Conservation (phyloP, 2,888 invertebrate species). For the Galerucella calmariensis region DNA sequence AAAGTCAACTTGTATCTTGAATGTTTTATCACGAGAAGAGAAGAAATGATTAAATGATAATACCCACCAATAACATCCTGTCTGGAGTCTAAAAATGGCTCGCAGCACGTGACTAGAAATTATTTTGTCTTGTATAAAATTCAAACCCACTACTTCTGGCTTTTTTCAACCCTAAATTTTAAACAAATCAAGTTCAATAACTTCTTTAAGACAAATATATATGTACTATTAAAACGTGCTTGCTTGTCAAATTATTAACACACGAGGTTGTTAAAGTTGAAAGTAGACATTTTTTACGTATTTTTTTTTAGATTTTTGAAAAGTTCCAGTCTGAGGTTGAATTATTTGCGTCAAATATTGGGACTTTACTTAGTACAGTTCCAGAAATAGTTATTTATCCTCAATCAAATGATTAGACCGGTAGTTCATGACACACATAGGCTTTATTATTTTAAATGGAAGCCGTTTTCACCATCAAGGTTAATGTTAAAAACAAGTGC, state of each 20-base stretch:
- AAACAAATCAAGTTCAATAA: background rate
- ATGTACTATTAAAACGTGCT: background rate
- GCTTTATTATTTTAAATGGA: too few relatives aligned
- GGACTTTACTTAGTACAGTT: too few relatives aligned
- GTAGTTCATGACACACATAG: too few relatives aligned
- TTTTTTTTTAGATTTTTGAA: too few relatives aligned
- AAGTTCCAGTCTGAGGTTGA: too few relatives aligned
- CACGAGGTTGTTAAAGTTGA: too few relatives aligned
- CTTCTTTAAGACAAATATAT: background rate
- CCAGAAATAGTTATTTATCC: too few relatives aligned
- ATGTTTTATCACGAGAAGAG: background rate
- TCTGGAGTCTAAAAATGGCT: slow-evolving; percentile 4
- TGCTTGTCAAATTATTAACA: background rate
- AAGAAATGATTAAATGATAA: slow-evolving; percentile 1
- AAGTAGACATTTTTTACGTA: too few relatives aligned
- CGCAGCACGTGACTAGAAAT: slow-evolving; percentile 3
- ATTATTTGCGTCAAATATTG: too few relatives aligned
- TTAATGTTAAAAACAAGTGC: too few relatives aligned
- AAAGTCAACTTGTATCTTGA: background rate
- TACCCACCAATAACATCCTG: slow-evolving; percentile 6
- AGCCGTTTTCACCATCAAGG: too few relatives aligned
- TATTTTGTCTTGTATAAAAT: background rate
- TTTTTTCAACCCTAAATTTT: background rate
- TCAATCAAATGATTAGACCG: too few relatives aligned
- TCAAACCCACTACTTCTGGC: background rate